Percentiles rank a stretch among this genome's conserved stretches.
These are phyloP conservation scores for Tokudaia muenninki DNA, from an alignment of 2,797 vertebrate species.

Conservation along the genomic window DNA sequence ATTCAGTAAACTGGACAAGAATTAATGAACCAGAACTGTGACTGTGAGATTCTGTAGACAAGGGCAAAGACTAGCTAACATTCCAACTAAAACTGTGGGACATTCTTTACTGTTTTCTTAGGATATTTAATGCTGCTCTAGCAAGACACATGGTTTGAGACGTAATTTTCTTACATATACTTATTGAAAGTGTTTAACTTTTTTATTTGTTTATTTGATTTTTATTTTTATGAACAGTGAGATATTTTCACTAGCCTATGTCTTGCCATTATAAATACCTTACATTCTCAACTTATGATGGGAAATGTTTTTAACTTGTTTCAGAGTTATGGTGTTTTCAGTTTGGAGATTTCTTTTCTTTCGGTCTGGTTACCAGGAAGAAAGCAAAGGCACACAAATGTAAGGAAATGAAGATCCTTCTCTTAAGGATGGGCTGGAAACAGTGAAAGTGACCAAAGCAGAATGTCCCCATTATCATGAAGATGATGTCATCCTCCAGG, in stretches of 20 bases:
- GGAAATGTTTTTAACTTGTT: too few relatives aligned
- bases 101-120: neutral
- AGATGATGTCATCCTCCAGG: fast-evolving
- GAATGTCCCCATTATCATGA: too few relatives aligned
- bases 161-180: neutral
- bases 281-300: neutral
- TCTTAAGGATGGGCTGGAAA: neutral
- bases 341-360: neutral
- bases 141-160: neutral
- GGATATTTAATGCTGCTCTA: neutral
- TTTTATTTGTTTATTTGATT: neutral
- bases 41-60: neutral
- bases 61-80: neutral
- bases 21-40: neutral
- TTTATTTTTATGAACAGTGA: neutral
- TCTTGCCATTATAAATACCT: neutral
- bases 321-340: neutral
- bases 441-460: neutral
- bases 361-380: fast-evolving
- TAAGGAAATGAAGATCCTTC: neutral
- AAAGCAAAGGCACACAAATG: neutral
- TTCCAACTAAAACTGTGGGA: neutral
- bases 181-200: neutral
- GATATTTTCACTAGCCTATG: neutral
- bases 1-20: neutral